A percentile compares a stretch with the other conserved stretches of the same genome.
Evolutionary conservation across 2,797 vertebrate species (phyloP).

Genomic region (Macrochelys suwanniensis): DNA sequence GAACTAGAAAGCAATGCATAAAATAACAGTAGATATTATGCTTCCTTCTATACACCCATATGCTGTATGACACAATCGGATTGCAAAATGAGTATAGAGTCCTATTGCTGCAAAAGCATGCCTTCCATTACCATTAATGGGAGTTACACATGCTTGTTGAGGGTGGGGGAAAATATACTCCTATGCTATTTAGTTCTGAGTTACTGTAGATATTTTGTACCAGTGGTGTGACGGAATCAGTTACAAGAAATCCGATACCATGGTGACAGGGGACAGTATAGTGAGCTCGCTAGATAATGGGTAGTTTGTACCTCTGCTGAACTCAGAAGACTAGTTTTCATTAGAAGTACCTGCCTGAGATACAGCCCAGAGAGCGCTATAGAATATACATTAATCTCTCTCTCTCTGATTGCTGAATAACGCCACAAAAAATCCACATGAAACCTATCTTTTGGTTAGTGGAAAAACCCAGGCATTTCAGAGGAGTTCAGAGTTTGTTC

Average conservation of each 20-base stretch:
- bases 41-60: neutral
- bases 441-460: conserved; percentile 31
- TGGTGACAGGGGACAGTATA: neutral
- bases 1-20: neutral
- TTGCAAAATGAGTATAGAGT: neutral
- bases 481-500: conserved; percentile 19
- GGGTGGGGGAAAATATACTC: neutral
- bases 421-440: neutral
- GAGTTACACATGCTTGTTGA: neutral
- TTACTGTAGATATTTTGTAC: neutral
- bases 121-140: neutral
- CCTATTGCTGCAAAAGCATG: neutral
- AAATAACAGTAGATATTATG: neutral
- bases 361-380: rapidly evolving
- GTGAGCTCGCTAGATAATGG: neutral
- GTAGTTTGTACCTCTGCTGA: neutral
- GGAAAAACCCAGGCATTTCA: conserved; percentile 19
- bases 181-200: neutral
- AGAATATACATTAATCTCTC: neutral
- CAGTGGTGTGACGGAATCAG: neutral
- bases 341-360: neutral
- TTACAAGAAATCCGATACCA: neutral
- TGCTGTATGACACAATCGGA: neutral
- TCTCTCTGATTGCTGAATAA: neutral
- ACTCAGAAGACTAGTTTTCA: neutral